These are phyloP conservation scores for Helicoverpa assulta DNA, from an alignment of 2,888 invertebrate genomes.

Conservation along the genomic window DNA sequence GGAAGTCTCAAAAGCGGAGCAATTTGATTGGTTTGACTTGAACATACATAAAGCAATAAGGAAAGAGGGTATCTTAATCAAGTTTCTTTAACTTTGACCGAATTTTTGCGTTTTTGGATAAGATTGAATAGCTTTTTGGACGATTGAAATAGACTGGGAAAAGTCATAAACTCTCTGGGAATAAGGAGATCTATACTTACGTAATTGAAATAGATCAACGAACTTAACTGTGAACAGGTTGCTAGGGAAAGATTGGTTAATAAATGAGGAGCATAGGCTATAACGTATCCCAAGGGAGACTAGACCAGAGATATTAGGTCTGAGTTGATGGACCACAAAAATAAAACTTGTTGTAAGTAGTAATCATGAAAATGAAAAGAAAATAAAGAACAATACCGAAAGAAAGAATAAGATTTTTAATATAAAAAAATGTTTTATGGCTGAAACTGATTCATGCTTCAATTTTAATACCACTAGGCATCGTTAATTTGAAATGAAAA, in stretches of 20 bases:
- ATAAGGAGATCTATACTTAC: not conserved
- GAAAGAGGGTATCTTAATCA: constrained; percentile 47
- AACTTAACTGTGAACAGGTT: no score
- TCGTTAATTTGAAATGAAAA: constrained; percentile 41
- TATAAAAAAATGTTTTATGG: constrained; percentile 13
- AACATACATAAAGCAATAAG: constrained; percentile 41
- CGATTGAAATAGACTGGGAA: constrained; percentile 5
- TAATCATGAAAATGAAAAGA: not conserved
- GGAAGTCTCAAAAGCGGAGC: constrained; percentile 22
- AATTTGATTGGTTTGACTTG: constrained; percentile 34
- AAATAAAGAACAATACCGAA: not conserved
- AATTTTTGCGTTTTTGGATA: constrained; percentile 30
- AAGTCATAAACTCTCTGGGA: constrained; percentile 3
- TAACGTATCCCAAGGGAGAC: not conserved
- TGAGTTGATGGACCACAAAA: not conserved
- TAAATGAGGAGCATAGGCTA: no score
- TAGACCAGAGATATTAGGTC: no score
- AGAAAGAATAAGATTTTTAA: constrained; percentile 14
- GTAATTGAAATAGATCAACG: not conserved
- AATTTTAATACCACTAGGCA: constrained; percentile 45
- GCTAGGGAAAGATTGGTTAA: no score
- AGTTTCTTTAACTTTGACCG: constrained; percentile 33
- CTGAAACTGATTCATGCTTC: constrained; percentile 28
- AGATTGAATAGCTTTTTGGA: constrained; percentile 28
- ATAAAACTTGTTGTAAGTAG: not conserved